Conservation (phyloP, 2,113 vertebrate genomes). For the Vicugna pacos region DNA sequence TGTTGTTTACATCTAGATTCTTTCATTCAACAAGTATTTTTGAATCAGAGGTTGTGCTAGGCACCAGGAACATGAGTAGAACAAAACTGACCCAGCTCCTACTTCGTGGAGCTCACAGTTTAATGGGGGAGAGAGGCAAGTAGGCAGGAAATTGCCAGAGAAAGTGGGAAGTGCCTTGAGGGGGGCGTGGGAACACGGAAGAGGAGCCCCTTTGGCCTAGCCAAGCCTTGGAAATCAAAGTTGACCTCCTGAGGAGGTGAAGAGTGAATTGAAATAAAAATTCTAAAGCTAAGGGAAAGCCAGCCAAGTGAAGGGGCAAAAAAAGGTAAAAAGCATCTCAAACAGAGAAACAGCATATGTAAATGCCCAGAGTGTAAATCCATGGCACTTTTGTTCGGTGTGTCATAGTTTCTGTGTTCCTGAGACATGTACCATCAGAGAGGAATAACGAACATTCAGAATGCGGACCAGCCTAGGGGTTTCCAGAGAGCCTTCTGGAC, state of each 20-base stretch:
- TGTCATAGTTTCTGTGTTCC: neutral
- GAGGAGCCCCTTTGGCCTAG: too few relatives aligned
- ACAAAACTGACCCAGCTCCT: neutral
- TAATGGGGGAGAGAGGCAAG: neutral
- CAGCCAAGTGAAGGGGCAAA: neutral
- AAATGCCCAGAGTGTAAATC: neutral
- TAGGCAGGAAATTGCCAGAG: neutral
- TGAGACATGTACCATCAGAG: neutral
- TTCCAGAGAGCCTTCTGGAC: neutral
- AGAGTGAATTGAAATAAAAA: neutral
- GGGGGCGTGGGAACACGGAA: neutral
- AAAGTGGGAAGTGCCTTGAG: neutral
- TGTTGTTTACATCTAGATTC: neutral
- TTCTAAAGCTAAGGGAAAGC: neutral
- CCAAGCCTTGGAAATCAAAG: neutral
- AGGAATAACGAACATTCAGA: neutral
- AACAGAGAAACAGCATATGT: neutral
- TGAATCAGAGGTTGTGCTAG: slow-evolving; percentile 37
- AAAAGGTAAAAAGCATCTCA: slow-evolving; percentile 7
- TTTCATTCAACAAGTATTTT: slow-evolving; percentile 63
- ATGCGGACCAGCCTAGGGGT: neutral
- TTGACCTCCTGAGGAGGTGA: neutral
- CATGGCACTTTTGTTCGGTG: neutral
- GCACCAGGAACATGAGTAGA: neutral
- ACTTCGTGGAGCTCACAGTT: neutral